phyloP scores from a whole-genome alignment of 2,113 vertebrate species.

The Cranoglanis bouderius region DNA sequence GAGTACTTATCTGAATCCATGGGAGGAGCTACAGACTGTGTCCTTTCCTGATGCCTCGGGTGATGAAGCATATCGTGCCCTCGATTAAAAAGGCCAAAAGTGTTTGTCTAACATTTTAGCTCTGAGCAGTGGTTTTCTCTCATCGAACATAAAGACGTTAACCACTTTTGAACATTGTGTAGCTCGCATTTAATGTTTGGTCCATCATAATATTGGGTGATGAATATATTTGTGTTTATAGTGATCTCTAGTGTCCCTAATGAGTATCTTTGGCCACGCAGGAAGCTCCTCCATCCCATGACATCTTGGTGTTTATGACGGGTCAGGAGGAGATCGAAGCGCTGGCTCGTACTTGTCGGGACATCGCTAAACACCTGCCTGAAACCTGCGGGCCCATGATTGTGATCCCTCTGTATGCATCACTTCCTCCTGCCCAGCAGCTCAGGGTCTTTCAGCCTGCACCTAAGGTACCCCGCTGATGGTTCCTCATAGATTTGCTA shows the following conservation, averaged over 20 bases:
- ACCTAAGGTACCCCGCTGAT: slow-evolving; percentile 77
- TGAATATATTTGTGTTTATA: neutral
- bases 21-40: neutral
- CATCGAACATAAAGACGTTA: neutral
- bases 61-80: neutral
- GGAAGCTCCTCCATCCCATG: slow-evolving; percentile 87
- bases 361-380: slow-evolving; percentile 88
- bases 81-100: neutral
- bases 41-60: neutral
- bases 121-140: neutral
- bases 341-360: slow-evolving; percentile 89
- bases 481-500: neutral
- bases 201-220: neutral
- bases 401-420: slow-evolving; percentile 89
- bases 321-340: slow-evolving; percentile 98
- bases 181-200: neutral
- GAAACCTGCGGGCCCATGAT: slow-evolving; percentile 81
- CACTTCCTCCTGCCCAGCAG: slow-evolving; percentile 87
- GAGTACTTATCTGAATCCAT: neutral
- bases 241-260: neutral
- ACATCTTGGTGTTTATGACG: slow-evolving; percentile 95
- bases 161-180: neutral
- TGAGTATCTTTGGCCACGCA: slow-evolving; percentile 46
- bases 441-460: slow-evolving; percentile 88
- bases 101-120: neutral